Conservation (phyloP, 1,140 invertebrate species). For the Eupristina koningsbergeri region DNA sequence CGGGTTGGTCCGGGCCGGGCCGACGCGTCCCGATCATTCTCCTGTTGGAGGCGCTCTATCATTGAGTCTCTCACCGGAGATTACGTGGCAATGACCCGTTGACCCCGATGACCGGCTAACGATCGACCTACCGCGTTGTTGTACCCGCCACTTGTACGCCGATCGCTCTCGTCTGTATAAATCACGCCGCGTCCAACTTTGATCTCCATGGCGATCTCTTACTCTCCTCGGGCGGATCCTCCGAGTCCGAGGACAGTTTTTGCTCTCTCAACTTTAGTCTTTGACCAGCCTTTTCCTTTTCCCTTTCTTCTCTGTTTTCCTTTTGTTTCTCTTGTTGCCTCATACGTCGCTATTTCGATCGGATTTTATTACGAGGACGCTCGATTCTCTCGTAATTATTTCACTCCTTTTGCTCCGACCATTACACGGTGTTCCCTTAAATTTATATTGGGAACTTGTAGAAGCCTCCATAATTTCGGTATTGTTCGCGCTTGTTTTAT, state of each 20-base stretch:
- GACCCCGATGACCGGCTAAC: conserved; percentile 56
- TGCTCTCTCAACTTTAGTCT: background rate
- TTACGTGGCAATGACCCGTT: conserved; percentile 57
- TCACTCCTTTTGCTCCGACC: background rate
- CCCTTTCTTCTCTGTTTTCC: too few relatives aligned
- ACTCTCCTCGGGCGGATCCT: background rate
- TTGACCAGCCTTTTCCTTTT: too few relatives aligned
- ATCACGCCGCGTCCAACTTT: background rate
- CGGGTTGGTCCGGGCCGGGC: too few relatives aligned
- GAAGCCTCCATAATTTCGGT: background rate
- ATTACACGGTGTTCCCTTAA: background rate
- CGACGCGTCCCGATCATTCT: background rate
- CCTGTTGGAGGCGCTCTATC: conserved; percentile 54
- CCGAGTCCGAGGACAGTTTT: background rate
- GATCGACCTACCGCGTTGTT: conserved; percentile 57
- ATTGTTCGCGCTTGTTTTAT: background rate
- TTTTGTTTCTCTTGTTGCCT: background rate
- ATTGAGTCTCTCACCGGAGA: conserved; percentile 55
- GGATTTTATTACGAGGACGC: background rate
- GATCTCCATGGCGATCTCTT: conserved; percentile 8
- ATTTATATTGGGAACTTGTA: background rate
- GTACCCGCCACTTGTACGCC: background rate
- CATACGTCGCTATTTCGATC: background rate
- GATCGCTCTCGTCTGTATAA: background rate
- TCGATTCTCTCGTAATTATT: background rate